These are phyloP conservation scores for Pogonus chalceus DNA, from an alignment of 1,140 invertebrate species.

Conservation along the genomic window DNA sequence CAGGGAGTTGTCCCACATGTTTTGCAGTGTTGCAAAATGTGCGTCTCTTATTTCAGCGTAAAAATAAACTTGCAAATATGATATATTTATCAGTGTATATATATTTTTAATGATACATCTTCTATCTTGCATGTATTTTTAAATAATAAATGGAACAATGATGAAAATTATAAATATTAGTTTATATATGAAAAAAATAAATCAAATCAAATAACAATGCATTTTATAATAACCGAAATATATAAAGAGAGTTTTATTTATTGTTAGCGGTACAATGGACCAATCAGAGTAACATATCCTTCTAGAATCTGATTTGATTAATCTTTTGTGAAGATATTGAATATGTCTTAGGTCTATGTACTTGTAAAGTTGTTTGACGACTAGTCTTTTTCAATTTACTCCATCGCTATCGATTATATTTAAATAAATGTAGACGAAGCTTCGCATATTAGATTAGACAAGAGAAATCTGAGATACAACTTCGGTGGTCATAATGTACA, in stretches of 20 bases:
- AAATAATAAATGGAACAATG: not conserved
- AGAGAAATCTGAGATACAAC: too few relatives aligned
- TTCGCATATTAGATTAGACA: too few relatives aligned
- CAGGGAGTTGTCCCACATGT: constrained; percentile 3
- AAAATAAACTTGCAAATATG: not conserved
- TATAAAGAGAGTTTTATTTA: not conserved
- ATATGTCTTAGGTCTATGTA: not conserved
- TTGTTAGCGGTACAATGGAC: not conserved
- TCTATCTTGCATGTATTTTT: not conserved
- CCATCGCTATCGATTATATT: not conserved
- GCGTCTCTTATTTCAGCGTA: not conserved
- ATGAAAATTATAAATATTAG: not conserved
- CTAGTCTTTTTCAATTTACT: not conserved
- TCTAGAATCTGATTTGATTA: not conserved
- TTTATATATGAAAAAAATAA: not conserved
- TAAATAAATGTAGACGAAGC: not conserved
- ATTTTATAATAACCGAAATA: not conserved
- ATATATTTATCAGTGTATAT: not conserved
- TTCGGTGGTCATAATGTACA: too few relatives aligned
- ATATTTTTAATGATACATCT: not conserved
- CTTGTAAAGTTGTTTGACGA: constrained; percentile 1
- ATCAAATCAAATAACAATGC: constrained; percentile 1
- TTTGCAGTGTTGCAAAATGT: not conserved
- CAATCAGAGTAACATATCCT: not conserved
- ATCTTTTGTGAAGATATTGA: not conserved